Evolutionary conservation across 2,797 vertebrate species (phyloP).

Genomic region (Anguilla obscura): DNA sequence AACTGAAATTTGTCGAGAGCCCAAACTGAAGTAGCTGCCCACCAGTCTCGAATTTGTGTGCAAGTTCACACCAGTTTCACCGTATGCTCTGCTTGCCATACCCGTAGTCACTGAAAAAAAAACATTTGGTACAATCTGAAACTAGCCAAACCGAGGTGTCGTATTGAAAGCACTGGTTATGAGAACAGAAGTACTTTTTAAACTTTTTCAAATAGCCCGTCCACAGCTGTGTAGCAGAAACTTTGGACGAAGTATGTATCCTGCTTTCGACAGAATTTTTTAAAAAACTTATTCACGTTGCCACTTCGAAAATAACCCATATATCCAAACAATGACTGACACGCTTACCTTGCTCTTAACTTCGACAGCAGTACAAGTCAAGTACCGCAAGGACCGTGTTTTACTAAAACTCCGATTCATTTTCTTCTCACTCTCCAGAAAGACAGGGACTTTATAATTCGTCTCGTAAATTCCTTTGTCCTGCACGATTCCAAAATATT

Average conservation of each 20-base stretch:
- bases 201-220: not conserved
- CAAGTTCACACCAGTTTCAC: not conserved
- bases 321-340: not conserved
- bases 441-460: constrained; percentile 47
- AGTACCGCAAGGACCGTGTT: constrained; percentile 84
- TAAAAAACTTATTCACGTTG: not conserved
- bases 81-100: not conserved
- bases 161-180: not conserved
- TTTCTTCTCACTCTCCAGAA: constrained; percentile 53
- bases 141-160: not conserved
- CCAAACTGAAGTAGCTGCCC: not conserved
- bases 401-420: constrained; percentile 96
- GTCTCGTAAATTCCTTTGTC: constrained; percentile 47
- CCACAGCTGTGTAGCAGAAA: not conserved
- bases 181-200: not conserved
- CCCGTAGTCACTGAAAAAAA: not conserved
- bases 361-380: constrained; percentile 86
- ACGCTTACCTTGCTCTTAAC: constrained; percentile 94
- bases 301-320: not conserved
- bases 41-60: not conserved
- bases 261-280: not conserved
- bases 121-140: not conserved
- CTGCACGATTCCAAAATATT: constrained; percentile 25
- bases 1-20: not conserved
- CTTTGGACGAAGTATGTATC: constrained; percentile 1